Evolutionary conservation across 2,888 invertebrate genomes (phyloP).

Genomic region (Drosophila histrio): DNA sequence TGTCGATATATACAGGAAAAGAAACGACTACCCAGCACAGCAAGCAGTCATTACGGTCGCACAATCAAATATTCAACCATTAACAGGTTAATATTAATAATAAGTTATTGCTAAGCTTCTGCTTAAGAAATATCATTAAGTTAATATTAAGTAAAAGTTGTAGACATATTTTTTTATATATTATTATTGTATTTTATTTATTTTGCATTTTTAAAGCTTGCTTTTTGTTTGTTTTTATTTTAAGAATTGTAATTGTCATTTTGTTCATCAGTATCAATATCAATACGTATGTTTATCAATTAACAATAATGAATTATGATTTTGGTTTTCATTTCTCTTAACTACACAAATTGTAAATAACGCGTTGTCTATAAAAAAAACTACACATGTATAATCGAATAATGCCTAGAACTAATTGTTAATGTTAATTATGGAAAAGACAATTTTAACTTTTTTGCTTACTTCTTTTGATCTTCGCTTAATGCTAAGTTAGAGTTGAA

Average conservation of each 20-base stretch:
- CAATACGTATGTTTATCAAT: constrained; percentile 33
- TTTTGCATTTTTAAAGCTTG: constrained; percentile 73
- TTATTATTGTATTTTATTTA: constrained; percentile 63
- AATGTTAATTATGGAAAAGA: constrained; percentile 65
- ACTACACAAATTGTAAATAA: constrained; percentile 65
- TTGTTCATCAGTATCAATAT: constrained; percentile 53
- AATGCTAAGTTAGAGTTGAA: constrained; percentile 61
- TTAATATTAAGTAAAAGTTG: too few relatives aligned
- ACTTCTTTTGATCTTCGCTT: constrained; percentile 26
- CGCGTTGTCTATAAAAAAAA: constrained; percentile 56
- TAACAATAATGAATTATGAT: constrained; percentile 24
- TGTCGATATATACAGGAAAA: too few relatives aligned
- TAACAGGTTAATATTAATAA: too few relatives aligned
- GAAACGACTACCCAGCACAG: too few relatives aligned
- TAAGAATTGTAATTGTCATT: constrained; percentile 63
- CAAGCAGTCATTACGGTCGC: too few relatives aligned
- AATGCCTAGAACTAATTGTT: constrained; percentile 67
- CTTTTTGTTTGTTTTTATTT: constrained; percentile 43
- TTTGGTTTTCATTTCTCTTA: constrained; percentile 46
- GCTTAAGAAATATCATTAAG: too few relatives aligned
- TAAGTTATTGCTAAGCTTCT: too few relatives aligned
- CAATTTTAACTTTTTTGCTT: constrained; percentile 34
- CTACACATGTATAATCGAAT: constrained; percentile 77
- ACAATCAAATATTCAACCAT: too few relatives aligned
- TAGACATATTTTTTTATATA: constrained; percentile 10